Conservation (phyloP, 2,888 invertebrate species). For the Caenorhabditis panamensis region DNA sequence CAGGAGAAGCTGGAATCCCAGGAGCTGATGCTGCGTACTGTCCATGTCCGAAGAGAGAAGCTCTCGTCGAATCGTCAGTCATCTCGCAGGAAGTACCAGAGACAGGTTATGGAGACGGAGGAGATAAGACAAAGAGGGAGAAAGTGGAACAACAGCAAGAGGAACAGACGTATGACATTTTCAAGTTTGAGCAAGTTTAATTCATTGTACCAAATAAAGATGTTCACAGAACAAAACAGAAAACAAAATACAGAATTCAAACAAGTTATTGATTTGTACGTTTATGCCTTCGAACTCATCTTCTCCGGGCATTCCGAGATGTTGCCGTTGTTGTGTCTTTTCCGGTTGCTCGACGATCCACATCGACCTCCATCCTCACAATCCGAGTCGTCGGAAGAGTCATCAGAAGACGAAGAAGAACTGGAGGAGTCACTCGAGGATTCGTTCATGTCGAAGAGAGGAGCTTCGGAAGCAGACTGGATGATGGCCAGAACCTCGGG, state of each 20-base stretch:
- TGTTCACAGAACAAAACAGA: constrained; percentile 38
- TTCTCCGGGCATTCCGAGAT: constrained; percentile 28
- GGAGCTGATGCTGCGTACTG: constrained; percentile 69
- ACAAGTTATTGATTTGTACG: not conserved
- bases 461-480: constrained; percentile 35
- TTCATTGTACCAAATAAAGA: constrained; percentile 22
- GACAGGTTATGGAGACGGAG: constrained; percentile 55
- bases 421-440: constrained; percentile 65
- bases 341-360: constrained; percentile 2
- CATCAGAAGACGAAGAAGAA: constrained; percentile 57
- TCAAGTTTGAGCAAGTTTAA: constrained; percentile 49
- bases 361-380: constrained; percentile 13
- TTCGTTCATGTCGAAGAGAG: constrained; percentile 30
- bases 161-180: constrained; percentile 52
- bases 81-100: constrained; percentile 43
- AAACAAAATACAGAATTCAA: not conserved
- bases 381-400: constrained; percentile 43
- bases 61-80: constrained; percentile 56
- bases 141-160: constrained; percentile 32
- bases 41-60: constrained; percentile 66
- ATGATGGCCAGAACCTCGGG: constrained; percentile 69
- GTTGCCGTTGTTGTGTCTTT: constrained; percentile 5
- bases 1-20: constrained; percentile 63
- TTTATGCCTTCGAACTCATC: constrained; percentile 25
- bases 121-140: constrained; percentile 47